phyloP scores from a whole-genome alignment of 2,113 vertebrate genomes.

The human region DNA sequence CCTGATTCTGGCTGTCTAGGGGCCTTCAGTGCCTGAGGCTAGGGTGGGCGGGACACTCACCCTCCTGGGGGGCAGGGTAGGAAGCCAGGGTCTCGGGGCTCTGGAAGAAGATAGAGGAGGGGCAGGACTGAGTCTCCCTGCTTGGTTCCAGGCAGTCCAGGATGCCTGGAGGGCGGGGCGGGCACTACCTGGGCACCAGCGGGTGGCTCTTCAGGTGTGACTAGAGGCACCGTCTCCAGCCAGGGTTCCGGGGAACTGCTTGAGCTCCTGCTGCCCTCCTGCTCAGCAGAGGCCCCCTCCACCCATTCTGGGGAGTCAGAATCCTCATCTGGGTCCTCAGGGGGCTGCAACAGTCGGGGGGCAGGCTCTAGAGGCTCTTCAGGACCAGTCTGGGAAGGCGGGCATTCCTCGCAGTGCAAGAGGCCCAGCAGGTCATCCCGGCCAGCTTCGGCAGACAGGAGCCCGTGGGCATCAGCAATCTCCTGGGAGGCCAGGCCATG shows the following conservation, averaged over 20 bases:
- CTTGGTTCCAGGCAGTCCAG: neutral
- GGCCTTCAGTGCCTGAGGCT: neutral
- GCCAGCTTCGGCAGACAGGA: slow-evolving; percentile 89
- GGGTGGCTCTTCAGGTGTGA: neutral
- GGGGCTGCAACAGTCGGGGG: slow-evolving; percentile 48
- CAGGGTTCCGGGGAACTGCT: slow-evolving; percentile 78
- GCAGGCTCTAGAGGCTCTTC: neutral
- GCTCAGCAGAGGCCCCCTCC: neutral
- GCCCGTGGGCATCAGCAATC: slow-evolving; percentile 78
- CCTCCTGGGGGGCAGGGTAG: slow-evolving; percentile 88
- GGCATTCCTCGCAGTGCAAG: slow-evolving; percentile 83
- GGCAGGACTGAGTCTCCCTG: neutral
- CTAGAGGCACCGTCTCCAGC: slow-evolving; percentile 55
- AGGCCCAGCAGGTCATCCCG: slow-evolving; percentile 88
- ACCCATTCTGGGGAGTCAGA: neutral
- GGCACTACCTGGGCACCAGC: slow-evolving; percentile 55
- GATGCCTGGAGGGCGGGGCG: neutral
- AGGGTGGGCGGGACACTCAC: slow-evolving; percentile 82
- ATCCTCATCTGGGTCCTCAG: neutral
- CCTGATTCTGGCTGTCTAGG: neutral
- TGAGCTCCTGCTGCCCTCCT: slow-evolving; percentile 54
- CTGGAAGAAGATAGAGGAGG: slow-evolving; percentile 82
- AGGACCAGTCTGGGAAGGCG: neutral
- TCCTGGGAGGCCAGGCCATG: slow-evolving; percentile 66
- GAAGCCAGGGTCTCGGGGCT: slow-evolving; percentile 77